Percentiles rank a stretch among this genome's conserved stretches.
Evolutionary conservation across 1,140 invertebrate species (phyloP).

Genomic region (Phenacoccus solenopsis): DNA sequence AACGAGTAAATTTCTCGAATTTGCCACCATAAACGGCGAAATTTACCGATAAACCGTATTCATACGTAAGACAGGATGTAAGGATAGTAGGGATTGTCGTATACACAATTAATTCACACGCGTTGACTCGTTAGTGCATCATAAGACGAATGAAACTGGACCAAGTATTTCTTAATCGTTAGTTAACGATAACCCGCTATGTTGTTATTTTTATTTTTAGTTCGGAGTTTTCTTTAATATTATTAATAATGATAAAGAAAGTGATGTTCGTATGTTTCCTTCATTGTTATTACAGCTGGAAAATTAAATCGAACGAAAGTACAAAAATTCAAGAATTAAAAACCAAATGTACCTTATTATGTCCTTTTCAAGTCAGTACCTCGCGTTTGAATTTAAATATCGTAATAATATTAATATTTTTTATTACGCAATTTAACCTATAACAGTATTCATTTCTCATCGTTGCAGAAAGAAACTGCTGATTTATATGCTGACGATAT

Average conservation of each 20-base stretch:
- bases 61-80: slow-evolving; percentile 1
- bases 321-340: background rate
- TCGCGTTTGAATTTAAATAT: background rate
- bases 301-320: background rate
- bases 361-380: slow-evolving; percentile 6
- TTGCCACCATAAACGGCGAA: background rate
- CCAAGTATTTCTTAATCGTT: background rate
- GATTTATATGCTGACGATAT: background rate
- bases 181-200: background rate
- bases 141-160: background rate
- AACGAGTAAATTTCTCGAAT: background rate
- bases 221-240: background rate
- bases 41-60: background rate
- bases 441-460: background rate
- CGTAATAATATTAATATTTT: background rate
- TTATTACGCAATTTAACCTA: background rate
- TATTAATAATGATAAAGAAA: background rate
- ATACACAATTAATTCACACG: background rate
- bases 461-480: background rate
- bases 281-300: background rate
- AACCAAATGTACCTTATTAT: background rate
- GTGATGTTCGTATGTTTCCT: background rate
- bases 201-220: background rate
- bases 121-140: background rate
- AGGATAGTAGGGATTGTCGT: slow-evolving; percentile 1